Base-by-base conservation (phyloP, 1,140 invertebrate genomes). In the Orchesella cincta region DNA sequence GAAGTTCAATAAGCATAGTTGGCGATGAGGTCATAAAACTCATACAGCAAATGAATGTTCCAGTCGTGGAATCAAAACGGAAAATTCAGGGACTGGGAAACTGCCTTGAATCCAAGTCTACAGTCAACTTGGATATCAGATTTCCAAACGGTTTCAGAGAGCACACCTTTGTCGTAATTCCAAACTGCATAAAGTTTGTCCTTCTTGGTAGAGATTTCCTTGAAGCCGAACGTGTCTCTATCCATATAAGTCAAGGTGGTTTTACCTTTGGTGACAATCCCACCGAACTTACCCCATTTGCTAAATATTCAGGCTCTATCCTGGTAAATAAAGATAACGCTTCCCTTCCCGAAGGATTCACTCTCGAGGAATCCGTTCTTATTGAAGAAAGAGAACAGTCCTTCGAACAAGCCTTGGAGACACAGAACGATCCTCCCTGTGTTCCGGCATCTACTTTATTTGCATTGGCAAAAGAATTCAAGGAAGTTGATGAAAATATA, bases 121-220 rank as follows among this genome's bases (percentile, higher is more conserved):
- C 70, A 31, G 72, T 77, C 0, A 33, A n/a, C n/a, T 31, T 76
- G 2, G 54, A 23, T n/a, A 62, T 77, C 23, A 18, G 31, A 20
- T 78, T 34, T 23, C 20, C 14, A 26, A 62, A 28, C 8, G 74
- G 76, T 0, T 72, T 26, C 18, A 33, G 20, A 5, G 62, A 33
- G n/a, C 72, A 75, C 5, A 75, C 23, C 20, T 75, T 81, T 39
- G 28, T 28, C 8, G 16, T 81, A 28, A 0, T 75, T 1, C 80
- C 80, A 0, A 71, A 57, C 0, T 26, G 29, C 31, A 36, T 29
- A 0, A 64, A 70, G 34, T 12, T 73, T 0, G 26, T 81, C 29
- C 26, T 81, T 0, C 57, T 81, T 16, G 80, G 80, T 0, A 18
- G 80, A 34, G 80, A 81, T 67, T 81, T 81, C 54, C 34, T 81